Conservation (phyloP, 2,113 vertebrate genomes). For the Diadophis punctatus region DNA sequence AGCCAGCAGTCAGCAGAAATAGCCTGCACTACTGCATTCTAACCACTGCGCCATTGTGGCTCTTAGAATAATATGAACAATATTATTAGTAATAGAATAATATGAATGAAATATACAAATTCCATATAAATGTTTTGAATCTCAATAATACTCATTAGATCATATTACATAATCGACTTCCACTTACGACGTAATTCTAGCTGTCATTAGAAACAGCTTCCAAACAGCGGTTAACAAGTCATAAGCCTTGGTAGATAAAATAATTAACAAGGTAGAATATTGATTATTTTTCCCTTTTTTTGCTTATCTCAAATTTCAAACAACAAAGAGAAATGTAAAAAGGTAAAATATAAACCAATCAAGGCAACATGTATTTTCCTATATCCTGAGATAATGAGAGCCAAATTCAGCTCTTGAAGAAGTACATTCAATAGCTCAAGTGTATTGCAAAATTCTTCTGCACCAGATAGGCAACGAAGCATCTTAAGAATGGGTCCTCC, state of each 20-base stretch:
- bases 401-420: background rate
- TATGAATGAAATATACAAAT: background rate
- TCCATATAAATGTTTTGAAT: background rate
- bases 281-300: conserved; percentile 36
- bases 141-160: conserved; percentile 1
- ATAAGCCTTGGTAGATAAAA: conserved; percentile 36
- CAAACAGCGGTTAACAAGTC: conserved; percentile 44
- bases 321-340: conserved; percentile 3
- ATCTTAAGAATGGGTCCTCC: background rate
- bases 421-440: background rate
- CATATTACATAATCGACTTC: background rate
- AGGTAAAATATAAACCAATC: conserved; percentile 33
- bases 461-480: background rate
- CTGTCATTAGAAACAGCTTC: conserved; percentile 23
- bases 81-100: conserved; percentile 2
- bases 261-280: conserved; percentile 49
- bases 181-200: background rate
- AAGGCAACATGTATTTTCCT: background rate
- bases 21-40: no score
- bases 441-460: background rate
- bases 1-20: no score
- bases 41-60: no score
- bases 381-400: background rate
- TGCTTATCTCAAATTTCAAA: conserved; percentile 38
- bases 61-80: no score